A percentile compares a stretch with the other conserved stretches of the same genome.
phyloP scores from a whole-genome alignment of 2,113 vertebrate species.

The Pontoporia blainvillei region DNA sequence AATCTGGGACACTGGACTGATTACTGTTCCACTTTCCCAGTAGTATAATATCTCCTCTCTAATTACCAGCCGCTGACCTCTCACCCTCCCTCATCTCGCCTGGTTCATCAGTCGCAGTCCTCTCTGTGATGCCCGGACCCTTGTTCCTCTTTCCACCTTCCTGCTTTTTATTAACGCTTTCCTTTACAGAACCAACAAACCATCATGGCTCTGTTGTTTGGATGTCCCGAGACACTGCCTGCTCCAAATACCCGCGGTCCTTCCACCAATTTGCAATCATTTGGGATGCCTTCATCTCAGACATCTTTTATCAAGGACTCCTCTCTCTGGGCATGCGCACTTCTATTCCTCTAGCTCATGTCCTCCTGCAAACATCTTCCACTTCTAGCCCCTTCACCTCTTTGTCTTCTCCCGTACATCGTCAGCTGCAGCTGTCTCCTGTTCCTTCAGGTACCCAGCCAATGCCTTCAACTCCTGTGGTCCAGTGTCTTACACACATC shows the following conservation, averaged over 20 bases:
- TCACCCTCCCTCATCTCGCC: accelerated
- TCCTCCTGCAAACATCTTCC: background rate
- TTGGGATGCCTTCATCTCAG: background rate
- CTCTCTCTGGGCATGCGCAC: background rate
- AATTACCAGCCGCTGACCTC: accelerated
- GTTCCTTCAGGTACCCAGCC: background rate
- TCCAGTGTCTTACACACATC: background rate
- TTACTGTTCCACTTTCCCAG: accelerated
- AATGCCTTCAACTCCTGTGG: background rate
- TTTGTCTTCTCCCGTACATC: accelerated
- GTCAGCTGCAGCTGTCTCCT: accelerated
- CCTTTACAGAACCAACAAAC: background rate
- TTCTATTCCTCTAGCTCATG: too few species aligned
- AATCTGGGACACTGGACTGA: accelerated
- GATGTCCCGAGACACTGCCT: background rate
- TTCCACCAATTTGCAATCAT: accelerated
- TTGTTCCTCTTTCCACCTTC: background rate
- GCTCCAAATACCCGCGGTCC: accelerated
- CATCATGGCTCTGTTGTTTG: background rate
- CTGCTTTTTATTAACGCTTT: background rate
- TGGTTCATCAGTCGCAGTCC: too few species aligned
- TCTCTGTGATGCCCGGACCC: accelerated
- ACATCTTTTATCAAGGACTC: background rate
- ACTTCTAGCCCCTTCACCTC: background rate
- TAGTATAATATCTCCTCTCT: too few species aligned